Conservation (phyloP, 2,113 vertebrate genomes). For the Chionis minor region DNA sequence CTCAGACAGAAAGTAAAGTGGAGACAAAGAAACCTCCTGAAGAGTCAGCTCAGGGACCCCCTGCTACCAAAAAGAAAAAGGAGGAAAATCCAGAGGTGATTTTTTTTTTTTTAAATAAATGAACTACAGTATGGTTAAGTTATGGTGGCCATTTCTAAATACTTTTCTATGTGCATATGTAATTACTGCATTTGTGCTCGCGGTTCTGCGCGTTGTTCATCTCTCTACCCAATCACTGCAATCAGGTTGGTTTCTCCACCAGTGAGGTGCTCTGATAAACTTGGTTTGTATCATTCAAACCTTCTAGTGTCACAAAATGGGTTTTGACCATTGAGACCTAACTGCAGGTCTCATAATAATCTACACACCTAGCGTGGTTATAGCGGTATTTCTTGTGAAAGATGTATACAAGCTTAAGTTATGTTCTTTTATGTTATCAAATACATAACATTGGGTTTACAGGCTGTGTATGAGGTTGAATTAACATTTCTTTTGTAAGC, state of each 20-base stretch:
- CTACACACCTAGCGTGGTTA: not conserved
- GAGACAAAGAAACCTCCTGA: constrained; percentile 78
- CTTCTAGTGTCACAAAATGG: not conserved
- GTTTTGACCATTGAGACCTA: not conserved
- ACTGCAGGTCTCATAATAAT: not conserved
- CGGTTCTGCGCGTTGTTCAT: not conserved
- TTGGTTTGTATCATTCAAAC: not conserved
- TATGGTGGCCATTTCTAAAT: not conserved
- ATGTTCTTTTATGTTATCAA: not conserved
- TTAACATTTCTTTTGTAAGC: not conserved
- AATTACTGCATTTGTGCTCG: not conserved
- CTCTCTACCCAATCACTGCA: not conserved
- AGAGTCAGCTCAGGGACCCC: constrained; percentile 76
- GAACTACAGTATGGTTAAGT: not conserved
- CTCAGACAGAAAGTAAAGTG: constrained; percentile 74
- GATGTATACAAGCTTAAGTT: not conserved
- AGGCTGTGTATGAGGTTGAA: not conserved
- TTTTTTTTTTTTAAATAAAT: not conserved
- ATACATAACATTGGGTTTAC: not conserved
- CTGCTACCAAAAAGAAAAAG: constrained; percentile 81
- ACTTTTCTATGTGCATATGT: not conserved
- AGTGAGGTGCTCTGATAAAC: not conserved
- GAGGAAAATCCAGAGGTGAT: constrained; percentile 81
- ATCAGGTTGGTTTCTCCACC: not conserved
- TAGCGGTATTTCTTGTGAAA: not conserved